Evolutionary conservation across 2,888 invertebrate genomes (phyloP), one percentile per base, ranked within the genome.

Genomic region (Chirona hameri): DNA sequence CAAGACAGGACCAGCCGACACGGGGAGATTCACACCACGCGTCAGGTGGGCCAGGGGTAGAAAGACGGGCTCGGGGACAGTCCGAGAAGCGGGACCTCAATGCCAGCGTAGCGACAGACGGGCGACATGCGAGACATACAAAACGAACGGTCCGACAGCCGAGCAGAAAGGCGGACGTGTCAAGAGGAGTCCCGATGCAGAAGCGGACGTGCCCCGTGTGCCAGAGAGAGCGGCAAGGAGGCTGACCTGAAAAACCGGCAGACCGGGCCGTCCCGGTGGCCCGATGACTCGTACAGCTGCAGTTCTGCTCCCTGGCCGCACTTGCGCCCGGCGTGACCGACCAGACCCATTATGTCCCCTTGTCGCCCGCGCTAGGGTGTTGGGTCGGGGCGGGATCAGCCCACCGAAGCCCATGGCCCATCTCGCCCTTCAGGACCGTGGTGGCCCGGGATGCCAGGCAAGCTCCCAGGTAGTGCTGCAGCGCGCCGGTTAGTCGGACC

Each of bases 391-490:
- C n/a, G n/a, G n/a, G n/a, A n/a, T n/a, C n/a, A 92, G 82, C 95
- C 95, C 84, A 91, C n/a, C 90, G 0, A 89, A 88, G 46, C 95
- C 95, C 7, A 90, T n/a, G 89, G 57, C 95, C 85, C 65, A 84
- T 76, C 31, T 81, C 65, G 3, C 84, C 85, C 9, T 80, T 84
- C 24, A 69, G 24, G 57, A 52, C 88, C 88, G 15, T 86, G 86
- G 9, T 86, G 86, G 18, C 92, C 92, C 84, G 88, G 90, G 85
- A 88, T 89, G 84, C 90, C 93, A 84, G 88, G 87, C 29, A 90
- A 90, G 83, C n/a, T n/a, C 94, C 94, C 86, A 93, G 80, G 24
- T 24, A 18, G 15, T 4, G 52, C 3, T 18, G 52, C 12, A 18
- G 15, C 15, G 15, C 12, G 52, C 52, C 52, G 7, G 52, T 52